Percentiles rank a stretch among this genome's conserved stretches.
phyloP scores from a whole-genome alignment of 2,888 invertebrate genomes.

The Clunio marinus region DNA sequence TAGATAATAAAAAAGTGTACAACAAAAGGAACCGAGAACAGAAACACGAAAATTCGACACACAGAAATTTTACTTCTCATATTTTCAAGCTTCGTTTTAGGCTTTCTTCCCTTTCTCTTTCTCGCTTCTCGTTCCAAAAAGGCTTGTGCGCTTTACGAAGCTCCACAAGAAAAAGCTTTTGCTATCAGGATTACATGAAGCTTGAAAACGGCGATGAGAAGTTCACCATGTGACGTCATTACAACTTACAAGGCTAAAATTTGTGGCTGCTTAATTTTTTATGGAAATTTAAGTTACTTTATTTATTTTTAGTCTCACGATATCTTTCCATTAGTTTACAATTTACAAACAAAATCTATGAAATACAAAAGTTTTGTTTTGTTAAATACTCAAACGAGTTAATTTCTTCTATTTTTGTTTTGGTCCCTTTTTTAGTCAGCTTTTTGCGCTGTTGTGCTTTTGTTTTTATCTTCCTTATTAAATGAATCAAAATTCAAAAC shows the following conservation, averaged over 20 bases:
- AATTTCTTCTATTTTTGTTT: neutral
- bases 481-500: too few species aligned
- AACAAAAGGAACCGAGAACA: neutral
- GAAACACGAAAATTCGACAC: neutral
- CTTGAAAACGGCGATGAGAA: neutral
- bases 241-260: neutral
- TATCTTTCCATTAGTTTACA: neutral
- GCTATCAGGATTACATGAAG: constrained; percentile 14
- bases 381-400: too few species aligned
- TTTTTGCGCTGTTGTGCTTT: neutral
- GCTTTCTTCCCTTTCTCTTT: too few species aligned
- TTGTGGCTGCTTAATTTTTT: too few species aligned
- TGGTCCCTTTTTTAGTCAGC: neutral
- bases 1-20: neutral
- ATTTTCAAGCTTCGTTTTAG: neutral
- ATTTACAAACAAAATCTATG: neutral
- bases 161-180: neutral
- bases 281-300: too few species aligned
- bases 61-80: neutral
- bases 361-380: too few species aligned
- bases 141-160: neutral
- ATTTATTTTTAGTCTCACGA: neutral
- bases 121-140: neutral
- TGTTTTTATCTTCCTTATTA: neutral
- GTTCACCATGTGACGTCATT: neutral